These are phyloP conservation scores for Drosophila nebulosa DNA, from an alignment of 1,140 invertebrate genomes.

Conservation along the genomic window DNA sequence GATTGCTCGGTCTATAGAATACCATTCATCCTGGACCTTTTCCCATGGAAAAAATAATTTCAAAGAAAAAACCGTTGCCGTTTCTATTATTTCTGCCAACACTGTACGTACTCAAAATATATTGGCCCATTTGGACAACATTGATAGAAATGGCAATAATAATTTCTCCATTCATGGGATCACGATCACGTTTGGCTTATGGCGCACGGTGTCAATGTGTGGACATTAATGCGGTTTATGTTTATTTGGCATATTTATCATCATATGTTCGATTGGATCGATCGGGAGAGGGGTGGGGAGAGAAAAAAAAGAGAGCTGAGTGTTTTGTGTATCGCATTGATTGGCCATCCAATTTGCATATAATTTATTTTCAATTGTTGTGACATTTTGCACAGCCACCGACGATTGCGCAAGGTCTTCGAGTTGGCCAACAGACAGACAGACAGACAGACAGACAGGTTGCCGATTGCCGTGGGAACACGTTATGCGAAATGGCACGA, in stretches of 20 bases:
- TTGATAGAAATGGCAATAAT: background rate
- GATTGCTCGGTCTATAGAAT: no score
- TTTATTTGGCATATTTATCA: slow-evolving; percentile 39
- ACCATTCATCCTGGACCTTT: no score
- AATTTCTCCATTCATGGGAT: background rate
- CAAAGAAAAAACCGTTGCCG: no score
- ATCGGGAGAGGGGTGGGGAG: background rate
- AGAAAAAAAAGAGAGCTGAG: background rate
- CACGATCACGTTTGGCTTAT: background rate
- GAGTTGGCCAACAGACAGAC: slow-evolving; percentile 25
- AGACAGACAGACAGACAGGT: slow-evolving; percentile 35
- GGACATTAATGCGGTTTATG: background rate
- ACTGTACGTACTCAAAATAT: no score
- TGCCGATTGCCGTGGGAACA: slow-evolving; percentile 63
- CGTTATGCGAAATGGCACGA: slow-evolving; percentile 1
- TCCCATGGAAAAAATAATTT: no score
- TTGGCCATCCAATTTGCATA: slow-evolving; percentile 72
- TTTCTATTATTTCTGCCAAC: no score
- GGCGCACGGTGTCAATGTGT: background rate
- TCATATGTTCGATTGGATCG: slow-evolving; percentile 23
- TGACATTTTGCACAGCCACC: slow-evolving; percentile 62
- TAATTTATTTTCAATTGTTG: slow-evolving; percentile 78
- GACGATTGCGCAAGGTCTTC: slow-evolving; percentile 46
- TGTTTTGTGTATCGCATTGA: slow-evolving; percentile 23
- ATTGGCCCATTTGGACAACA: no score